phyloP scores from a whole-genome alignment of 2,888 invertebrate genomes.

The Xylocampa areola region DNA sequence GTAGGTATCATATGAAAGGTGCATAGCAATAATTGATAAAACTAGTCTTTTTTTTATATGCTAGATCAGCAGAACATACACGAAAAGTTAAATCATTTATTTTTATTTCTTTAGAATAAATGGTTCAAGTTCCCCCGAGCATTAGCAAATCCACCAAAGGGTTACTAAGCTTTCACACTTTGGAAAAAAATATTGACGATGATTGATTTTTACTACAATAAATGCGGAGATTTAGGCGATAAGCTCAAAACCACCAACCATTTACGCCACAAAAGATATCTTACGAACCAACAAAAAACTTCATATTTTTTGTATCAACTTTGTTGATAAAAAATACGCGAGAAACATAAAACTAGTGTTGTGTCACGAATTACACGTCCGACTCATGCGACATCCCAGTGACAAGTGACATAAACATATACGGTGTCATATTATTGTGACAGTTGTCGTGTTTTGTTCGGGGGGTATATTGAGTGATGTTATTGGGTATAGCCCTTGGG shows the following conservation, averaged over 20 bases:
- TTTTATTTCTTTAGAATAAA: background rate
- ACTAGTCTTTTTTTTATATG: too few species aligned
- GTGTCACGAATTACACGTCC: conserved; percentile 18
- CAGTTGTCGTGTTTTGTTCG: conserved; percentile 28
- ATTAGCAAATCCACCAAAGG: conserved; percentile 11
- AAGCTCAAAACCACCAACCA: background rate
- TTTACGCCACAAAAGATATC: too few species aligned
- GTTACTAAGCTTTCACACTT: background rate
- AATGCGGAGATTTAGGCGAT: background rate
- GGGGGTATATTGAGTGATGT: conserved; percentile 20
- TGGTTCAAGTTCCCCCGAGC: background rate
- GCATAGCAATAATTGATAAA: too few species aligned
- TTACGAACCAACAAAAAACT: background rate
- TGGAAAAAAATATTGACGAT: conserved; percentile 6
- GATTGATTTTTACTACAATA: conserved; percentile 3
- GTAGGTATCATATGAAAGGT: too few species aligned
- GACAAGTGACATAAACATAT: conserved; percentile 40
- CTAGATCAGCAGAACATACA: too few species aligned
- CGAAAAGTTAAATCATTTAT: too few species aligned
- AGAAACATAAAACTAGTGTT: conserved; percentile 6
- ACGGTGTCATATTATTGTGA: conserved; percentile 37
- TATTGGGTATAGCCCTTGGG: conserved; percentile 1
- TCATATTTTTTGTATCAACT: background rate
- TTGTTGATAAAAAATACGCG: background rate
- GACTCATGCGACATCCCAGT: conserved; percentile 10